Percentiles rank a stretch among this genome's conserved stretches.
phyloP scores from a whole-genome alignment of 2,113 vertebrate species.

The Ginglymostoma cirratum region DNA sequence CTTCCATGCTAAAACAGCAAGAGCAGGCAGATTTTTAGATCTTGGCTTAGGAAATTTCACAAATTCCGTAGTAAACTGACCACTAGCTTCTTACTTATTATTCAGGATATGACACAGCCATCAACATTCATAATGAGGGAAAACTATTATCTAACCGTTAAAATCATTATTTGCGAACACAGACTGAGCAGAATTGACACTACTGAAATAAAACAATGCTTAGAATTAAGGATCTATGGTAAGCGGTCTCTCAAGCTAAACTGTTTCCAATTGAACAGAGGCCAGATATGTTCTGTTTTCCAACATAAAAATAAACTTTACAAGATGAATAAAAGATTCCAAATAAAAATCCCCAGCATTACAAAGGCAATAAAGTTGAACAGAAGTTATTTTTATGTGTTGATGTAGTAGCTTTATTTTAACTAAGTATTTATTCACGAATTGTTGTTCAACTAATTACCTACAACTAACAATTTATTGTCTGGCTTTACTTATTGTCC shows the following conservation, averaged over 20 bases:
- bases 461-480: neutral
- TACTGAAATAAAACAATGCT: neutral
- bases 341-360: neutral
- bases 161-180: neutral
- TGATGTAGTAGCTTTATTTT: neutral
- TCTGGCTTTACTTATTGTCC: neutral
- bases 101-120: neutral
- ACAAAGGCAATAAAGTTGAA: neutral
- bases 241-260: neutral
- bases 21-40: neutral
- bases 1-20: neutral
- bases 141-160: neutral
- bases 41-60: neutral
- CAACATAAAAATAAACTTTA: neutral
- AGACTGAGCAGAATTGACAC: neutral
- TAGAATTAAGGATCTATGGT: neutral
- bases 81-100: neutral
- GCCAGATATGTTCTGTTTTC: neutral
- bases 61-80: too few species aligned
- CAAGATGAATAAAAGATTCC: neutral
- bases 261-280: neutral
- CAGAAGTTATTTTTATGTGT: neutral
- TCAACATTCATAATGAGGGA: neutral
- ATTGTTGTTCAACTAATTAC: neutral
- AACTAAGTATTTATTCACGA: neutral